These are phyloP conservation scores for Eupithecia dodoneata DNA, from an alignment of 2,888 invertebrate species.

Conservation along the genomic window DNA sequence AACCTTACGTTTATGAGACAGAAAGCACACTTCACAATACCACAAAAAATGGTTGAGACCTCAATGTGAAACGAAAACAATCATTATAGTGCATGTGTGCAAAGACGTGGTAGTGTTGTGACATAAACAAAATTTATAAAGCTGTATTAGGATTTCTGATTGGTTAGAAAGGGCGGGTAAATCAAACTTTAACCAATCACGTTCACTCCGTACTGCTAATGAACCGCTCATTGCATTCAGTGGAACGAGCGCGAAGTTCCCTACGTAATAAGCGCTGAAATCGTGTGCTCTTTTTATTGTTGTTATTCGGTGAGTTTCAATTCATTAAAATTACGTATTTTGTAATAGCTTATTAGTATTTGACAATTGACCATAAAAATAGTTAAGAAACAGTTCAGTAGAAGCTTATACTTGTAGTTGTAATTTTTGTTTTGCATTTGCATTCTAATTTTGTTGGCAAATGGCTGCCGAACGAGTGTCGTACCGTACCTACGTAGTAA, in stretches of 20 bases:
- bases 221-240: conserved; percentile 70
- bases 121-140: conserved; percentile 81
- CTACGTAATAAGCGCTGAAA: conserved; percentile 84
- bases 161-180: conserved; percentile 73
- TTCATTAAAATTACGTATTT: conserved; percentile 50
- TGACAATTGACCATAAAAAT: neutral
- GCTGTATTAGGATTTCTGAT: conserved; percentile 65
- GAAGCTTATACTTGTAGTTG: conserved; percentile 29
- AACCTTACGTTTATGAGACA: conserved; percentile 38
- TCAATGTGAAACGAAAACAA: conserved; percentile 65
- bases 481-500: conserved; percentile 53
- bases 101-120: conserved; percentile 54
- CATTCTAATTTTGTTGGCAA: conserved; percentile 83
- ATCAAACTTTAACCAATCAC: conserved; percentile 76
- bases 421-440: conserved; percentile 72
- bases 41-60: conserved; percentile 47
- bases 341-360: neutral
- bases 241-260: conserved; percentile 75
- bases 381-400: neutral
- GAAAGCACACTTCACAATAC: conserved; percentile 51
- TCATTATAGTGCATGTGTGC: conserved; percentile 68
- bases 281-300: conserved; percentile 79
- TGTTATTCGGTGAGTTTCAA: conserved; percentile 77
- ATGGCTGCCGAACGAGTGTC: conserved; percentile 78
- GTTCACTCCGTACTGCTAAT: conserved; percentile 63